Evolutionary conservation across 1,140 invertebrate genomes (phyloP).

Genomic region (Anastrepha ludens): DNA sequence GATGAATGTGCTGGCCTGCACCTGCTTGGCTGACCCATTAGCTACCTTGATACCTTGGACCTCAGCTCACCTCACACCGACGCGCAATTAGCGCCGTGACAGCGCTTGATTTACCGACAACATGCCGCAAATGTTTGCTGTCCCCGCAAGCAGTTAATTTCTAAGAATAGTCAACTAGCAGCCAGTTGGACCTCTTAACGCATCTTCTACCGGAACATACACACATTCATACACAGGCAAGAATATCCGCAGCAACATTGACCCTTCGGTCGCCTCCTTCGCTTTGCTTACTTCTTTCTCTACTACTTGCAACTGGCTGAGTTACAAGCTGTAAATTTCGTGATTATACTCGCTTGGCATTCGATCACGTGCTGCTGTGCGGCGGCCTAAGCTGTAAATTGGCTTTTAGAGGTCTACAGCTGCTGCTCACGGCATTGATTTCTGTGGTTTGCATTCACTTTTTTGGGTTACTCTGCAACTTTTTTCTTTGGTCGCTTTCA

Average conservation of each 20-base stretch:
- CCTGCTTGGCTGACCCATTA: neutral
- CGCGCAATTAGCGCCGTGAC: conserved; percentile 4
- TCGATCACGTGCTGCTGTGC: neutral
- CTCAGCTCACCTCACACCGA: neutral
- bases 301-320: neutral
- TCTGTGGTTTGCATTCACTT: neutral
- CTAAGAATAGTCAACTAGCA: conserved; percentile 28
- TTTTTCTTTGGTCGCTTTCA: neutral
- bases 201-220: neutral
- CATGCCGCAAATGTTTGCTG: neutral
- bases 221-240: neutral
- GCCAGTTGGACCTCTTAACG: neutral
- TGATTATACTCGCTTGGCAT: neutral
- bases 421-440: conserved; percentile 14
- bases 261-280: neutral
- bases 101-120: conserved; percentile 8
- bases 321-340: neutral
- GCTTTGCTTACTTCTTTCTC: neutral
- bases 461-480: neutral
- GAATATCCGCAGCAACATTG: neutral
- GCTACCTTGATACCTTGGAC: neutral
- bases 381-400: neutral
- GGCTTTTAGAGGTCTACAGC: neutral
- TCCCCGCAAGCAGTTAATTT: conserved; percentile 21
- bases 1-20: neutral